A percentile compares a stretch with the other conserved stretches of the same genome.
Evolutionary conservation across 2,797 vertebrate species (phyloP).

Genomic region (Gallinago nigripennis): DNA sequence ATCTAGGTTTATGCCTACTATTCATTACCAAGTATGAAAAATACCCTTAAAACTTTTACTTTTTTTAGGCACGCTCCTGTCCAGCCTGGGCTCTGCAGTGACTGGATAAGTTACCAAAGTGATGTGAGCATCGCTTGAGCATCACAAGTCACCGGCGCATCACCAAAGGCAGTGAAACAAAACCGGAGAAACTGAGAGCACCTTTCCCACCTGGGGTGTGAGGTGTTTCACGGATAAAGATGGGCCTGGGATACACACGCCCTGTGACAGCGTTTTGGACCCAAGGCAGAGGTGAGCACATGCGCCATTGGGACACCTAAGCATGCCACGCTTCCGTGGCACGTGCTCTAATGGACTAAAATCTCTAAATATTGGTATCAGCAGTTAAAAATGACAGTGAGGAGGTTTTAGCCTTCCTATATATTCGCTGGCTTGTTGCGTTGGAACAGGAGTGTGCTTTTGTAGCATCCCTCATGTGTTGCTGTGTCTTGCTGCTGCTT

Average conservation of each 20-base stretch:
- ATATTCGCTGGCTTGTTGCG: background rate
- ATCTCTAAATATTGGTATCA: background rate
- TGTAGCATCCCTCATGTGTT: background rate
- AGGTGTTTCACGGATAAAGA: background rate
- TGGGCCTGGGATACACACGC: background rate
- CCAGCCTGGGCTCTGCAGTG: background rate
- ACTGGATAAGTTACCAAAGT: background rate
- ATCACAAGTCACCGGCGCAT: background rate
- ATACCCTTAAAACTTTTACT: background rate
- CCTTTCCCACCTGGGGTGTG: background rate
- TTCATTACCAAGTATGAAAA: background rate
- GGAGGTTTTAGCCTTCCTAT: background rate
- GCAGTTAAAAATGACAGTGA: background rate
- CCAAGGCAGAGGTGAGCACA: background rate
- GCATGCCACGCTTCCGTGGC: background rate
- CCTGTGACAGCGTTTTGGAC: background rate
- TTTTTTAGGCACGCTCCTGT: background rate
- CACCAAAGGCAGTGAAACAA: background rate
- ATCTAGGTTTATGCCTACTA: background rate
- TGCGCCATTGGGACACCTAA: fast-evolving
- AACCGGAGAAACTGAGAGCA: background rate
- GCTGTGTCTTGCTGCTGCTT: background rate
- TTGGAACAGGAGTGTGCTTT: background rate
- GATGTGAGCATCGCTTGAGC: background rate
- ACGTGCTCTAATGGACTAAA: background rate